phyloP scores from a whole-genome alignment of 2,113 vertebrate species.

The Hipposideros armiger region DNA sequence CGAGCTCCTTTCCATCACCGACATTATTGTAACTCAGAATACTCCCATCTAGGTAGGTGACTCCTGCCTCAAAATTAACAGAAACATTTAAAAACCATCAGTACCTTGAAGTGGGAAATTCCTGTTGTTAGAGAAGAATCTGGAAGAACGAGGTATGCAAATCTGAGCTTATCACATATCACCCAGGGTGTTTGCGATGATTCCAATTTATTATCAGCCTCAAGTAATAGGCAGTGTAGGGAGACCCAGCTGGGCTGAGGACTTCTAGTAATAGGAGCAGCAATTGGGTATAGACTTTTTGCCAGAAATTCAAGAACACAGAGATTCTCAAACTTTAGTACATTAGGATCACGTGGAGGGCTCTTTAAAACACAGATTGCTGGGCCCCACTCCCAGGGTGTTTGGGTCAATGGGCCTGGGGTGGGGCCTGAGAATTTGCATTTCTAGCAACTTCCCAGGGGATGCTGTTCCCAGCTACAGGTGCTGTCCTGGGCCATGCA shows the following conservation, averaged over 20 bases:
- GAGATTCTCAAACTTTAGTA: not conserved
- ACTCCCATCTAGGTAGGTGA: not conserved
- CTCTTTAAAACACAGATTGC: not conserved
- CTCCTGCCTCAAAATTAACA: not conserved
- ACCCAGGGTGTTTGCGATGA: not conserved
- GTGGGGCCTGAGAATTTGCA: not conserved
- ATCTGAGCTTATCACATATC: not conserved
- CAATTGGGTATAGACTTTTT: slow-evolving; percentile 14
- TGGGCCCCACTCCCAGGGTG: not conserved
- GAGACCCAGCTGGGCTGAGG: slow-evolving; percentile 27
- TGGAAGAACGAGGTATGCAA: not conserved
- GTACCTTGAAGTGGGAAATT: not conserved
- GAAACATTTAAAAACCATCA: not conserved
- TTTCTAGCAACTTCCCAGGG: not conserved
- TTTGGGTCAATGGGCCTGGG: not conserved
- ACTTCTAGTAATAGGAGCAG: slow-evolving; percentile 75
- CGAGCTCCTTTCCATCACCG: not conserved
- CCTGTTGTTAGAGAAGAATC: slow-evolving; percentile 41
- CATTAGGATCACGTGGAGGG: not conserved
- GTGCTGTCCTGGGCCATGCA: not conserved
- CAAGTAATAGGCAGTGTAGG: slow-evolving; percentile 66
- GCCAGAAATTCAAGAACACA: not conserved
- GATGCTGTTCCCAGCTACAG: not conserved
- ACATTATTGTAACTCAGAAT: not conserved
- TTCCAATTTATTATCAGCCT: slow-evolving; percentile 66